Percentiles rank a stretch among this genome's conserved stretches.
phyloP scores from a whole-genome alignment of 2,797 vertebrate species.

The Paratrypauchen microcephalus region DNA sequence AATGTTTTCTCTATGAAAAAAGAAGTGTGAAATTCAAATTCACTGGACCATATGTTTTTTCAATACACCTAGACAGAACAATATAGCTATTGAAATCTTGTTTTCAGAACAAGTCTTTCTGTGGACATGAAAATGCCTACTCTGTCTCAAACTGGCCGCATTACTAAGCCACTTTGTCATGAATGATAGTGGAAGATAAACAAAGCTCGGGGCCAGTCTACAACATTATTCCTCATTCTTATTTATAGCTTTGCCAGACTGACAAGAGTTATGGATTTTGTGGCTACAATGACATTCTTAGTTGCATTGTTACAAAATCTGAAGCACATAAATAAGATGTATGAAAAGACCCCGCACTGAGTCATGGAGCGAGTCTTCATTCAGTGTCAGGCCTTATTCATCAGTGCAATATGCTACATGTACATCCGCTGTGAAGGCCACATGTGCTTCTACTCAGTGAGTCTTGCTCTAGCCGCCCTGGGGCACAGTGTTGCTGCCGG shows the following conservation, averaged over 20 bases:
- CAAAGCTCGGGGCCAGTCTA: slow-evolving; percentile 18
- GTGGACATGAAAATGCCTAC: neutral
- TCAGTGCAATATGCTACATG: slow-evolving; percentile 59
- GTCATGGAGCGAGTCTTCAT: slow-evolving; percentile 48
- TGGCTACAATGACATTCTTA: slow-evolving; percentile 14
- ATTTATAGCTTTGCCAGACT: slow-evolving; percentile 25
- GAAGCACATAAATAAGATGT: slow-evolving; percentile 54
- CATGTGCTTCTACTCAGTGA: slow-evolving; percentile 88
- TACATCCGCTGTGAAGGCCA: slow-evolving; percentile 72
- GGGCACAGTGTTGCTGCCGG: slow-evolving; percentile 68
- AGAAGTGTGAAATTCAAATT: neutral
- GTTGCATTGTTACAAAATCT: slow-evolving; percentile 22
- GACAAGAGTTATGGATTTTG: slow-evolving; percentile 27
- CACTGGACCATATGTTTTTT: slow-evolving; percentile 1
- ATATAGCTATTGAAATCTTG: neutral
- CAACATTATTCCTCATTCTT: slow-evolving; percentile 32
- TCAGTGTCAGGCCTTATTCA: slow-evolving; percentile 67
- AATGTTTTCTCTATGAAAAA: neutral
- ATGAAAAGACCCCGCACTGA: slow-evolving; percentile 61
- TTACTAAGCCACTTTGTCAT: slow-evolving; percentile 9
- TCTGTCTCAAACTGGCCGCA: slow-evolving; percentile 18
- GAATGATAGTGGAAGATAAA: slow-evolving; percentile 24
- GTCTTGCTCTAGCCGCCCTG: slow-evolving; percentile 77
- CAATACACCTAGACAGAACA: neutral
- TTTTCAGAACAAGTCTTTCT: slow-evolving; percentile 11